Evolutionary conservation across 2,113 vertebrate genomes (phyloP), one percentile per base, ranked within the genome.

Genomic region (Mohoua ochrocephala): DNA sequence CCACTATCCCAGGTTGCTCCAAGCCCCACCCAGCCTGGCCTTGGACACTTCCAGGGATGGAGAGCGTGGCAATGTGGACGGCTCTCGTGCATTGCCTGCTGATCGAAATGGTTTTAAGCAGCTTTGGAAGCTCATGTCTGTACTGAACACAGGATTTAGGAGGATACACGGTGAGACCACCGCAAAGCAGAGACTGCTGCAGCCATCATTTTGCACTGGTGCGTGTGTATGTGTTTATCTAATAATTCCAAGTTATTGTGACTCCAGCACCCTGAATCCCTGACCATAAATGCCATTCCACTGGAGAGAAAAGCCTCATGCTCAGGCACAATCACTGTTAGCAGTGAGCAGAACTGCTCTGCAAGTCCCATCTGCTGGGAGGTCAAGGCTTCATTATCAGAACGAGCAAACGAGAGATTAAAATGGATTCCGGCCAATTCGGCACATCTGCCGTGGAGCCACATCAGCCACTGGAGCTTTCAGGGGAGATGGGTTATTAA

Each of bases 381-480:
- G 88, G 90, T 91, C 92, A 86, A 84, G 56, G 74, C 56, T 95
- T 93, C 82, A 94, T 95, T 78, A 95, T 59, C 37, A 88, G 52
- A 67, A 91, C 1, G 41, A 91, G 86, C 15, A 87, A 94, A 95
- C 0, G 8, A 74, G 79, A 93, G 76, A 95, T 96, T 92, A 93
- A 97, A 96, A 96, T 95, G 95, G 96, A 92, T 54, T 42, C 73
- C 0, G 3, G 95, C 93, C 95, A 96, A 64, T 53, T 75, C 33
- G 68, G 44, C 95, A 84, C 95, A 96, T 95, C 82, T 96, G 93
- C 63, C 60, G 11, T 15, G 60, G 44, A 92, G 68, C n/a, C 84
- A 35, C 52, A 71, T 64, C 68, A 78, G 18, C 83, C 52, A 41
- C 56, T 9, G 15, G 33, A 60, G 50, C 56, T 90, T 80, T 61